Conservation (phyloP, 2,113 vertebrate species). For the Amphiprion percula region DNA sequence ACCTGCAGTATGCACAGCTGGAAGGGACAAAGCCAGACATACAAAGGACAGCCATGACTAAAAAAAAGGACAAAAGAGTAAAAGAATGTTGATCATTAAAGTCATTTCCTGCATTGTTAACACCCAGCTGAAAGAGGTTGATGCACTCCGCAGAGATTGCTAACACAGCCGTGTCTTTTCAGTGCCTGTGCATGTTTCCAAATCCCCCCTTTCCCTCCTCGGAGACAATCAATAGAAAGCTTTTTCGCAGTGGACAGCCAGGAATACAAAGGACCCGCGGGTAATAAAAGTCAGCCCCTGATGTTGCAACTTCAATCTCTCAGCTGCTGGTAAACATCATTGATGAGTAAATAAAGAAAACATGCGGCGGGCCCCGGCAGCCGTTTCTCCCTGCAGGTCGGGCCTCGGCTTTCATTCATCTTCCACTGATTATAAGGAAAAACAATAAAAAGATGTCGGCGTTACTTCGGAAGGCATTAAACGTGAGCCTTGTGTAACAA, state of each 20-base stretch:
- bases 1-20: constrained; percentile 14
- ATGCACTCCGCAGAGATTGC: constrained; percentile 50
- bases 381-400: constrained; percentile 36
- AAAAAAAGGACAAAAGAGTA: constrained; percentile 15
- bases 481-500: neutral
- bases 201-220: constrained; percentile 46
- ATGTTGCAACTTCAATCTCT: constrained; percentile 70
- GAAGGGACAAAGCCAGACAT: constrained; percentile 5
- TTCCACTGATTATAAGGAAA: constrained; percentile 21
- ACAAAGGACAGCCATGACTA: constrained; percentile 9
- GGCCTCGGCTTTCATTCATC: constrained; percentile 49
- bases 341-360: constrained; percentile 77
- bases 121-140: constrained; percentile 14
- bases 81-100: constrained; percentile 28
- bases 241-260: constrained; percentile 59
- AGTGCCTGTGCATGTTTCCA: constrained; percentile 44
- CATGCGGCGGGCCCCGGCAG: constrained; percentile 3
- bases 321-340: constrained; percentile 62
- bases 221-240: constrained; percentile 73
- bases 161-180: constrained; percentile 47
- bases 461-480: constrained; percentile 15
- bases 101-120: constrained; percentile 38
- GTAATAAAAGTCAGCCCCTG: constrained; percentile 70
- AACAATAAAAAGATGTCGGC: constrained; percentile 10
- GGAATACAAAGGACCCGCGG: constrained; percentile 70